phyloP scores from a whole-genome alignment of 2,113 vertebrate genomes.

The Tragelaphus imberbis region DNA sequence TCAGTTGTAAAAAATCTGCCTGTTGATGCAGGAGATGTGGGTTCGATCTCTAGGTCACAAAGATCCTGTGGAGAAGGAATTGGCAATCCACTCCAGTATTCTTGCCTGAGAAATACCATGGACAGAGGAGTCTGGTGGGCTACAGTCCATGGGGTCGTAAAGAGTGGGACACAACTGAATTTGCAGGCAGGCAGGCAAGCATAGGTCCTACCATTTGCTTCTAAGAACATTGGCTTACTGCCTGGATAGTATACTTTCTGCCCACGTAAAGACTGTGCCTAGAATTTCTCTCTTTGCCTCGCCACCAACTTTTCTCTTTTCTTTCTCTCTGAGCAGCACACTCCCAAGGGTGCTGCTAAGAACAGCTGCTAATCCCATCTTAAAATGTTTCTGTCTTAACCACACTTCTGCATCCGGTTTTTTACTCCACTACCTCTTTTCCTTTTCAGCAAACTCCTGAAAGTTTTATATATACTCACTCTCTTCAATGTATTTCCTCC shows the following conservation, averaged over 20 bases:
- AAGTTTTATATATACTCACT: neutral
- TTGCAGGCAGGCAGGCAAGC: neutral
- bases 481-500: neutral
- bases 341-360: no score
- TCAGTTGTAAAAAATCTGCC: neutral
- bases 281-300: neutral
- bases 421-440: neutral
- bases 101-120: neutral
- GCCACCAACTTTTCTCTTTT: neutral
- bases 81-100: neutral
- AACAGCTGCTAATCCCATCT: neutral
- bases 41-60: neutral
- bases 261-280: neutral
- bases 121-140: neutral
- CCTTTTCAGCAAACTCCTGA: neutral
- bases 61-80: neutral
- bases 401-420: neutral
- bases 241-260: accelerated
- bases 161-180: neutral
- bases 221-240: neutral
- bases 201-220: neutral
- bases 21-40: neutral
- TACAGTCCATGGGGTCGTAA: neutral
- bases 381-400: neutral
- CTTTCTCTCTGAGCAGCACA: neutral